Evolutionary conservation across 2,113 vertebrate species (phyloP), one percentile per base, ranked within the genome.

Genomic region (Peromyscus polionotus): DNA sequence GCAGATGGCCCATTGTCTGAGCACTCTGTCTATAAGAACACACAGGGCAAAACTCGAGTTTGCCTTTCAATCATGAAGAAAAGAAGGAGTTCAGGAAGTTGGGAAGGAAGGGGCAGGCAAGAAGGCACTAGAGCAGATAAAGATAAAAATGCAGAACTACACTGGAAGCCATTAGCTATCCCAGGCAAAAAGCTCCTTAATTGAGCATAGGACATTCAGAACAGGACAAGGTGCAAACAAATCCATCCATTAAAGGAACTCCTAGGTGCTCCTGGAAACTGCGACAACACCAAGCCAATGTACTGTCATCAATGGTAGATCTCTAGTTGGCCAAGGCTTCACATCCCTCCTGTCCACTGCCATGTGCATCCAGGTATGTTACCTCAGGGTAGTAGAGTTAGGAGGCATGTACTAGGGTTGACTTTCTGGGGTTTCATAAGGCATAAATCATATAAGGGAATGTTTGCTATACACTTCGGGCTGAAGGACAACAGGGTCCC

Each of bases 311-410:
- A 48, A 8, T 42, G 65, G 45, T n/a, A 54, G 19, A 72, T 26
- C 33, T 70, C 31, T 24, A 11, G 28, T n/a, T 54, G 48, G 5
- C 33, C n/a, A 85, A 28, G 81, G n/a, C 24, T 85, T 63, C n/a
- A 10, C 42, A n/a, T 9, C 14, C 39, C 59, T 85, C 39, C 39
- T 45, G n/a, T 31, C 39, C 4, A 31, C 33, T 36, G 26, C 31
- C 57, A 16, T 0, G 0, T 45, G n/a, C 3, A 9, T 33, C 67
- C 10, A 51, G 8, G 39, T 51, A 59, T 3, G 28, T 24, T 12
- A 22, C 36, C 1, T 28, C 33, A n/a, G 10, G 39, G 1, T 48
- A 48, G 39, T 7, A 14, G 19, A 20, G 3, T 33, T 11, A 0
- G 19, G 70, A 57, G 28, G 16, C 31, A 1, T 4, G 54, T 0